phyloP scores from a whole-genome alignment of 2,797 vertebrate genomes.

The Luscinia luscinia region DNA sequence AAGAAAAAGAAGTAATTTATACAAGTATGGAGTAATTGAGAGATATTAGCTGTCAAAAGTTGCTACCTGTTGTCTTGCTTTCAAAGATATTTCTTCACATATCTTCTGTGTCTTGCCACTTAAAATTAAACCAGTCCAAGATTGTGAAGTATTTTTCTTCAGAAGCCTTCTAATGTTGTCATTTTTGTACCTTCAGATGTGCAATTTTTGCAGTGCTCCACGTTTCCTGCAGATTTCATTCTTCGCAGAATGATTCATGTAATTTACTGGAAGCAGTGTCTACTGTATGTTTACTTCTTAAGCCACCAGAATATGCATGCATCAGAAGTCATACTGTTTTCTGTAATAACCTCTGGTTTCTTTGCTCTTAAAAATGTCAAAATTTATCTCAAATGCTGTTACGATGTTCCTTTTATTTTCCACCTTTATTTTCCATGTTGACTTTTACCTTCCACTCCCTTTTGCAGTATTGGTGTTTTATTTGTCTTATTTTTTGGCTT shows the following conservation, averaged over 20 bases:
- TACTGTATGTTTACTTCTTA: background rate
- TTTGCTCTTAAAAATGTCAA: background rate
- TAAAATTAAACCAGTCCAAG: slow-evolving; percentile 47
- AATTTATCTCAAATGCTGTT: slow-evolving; percentile 8
- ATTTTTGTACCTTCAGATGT: slow-evolving; percentile 53
- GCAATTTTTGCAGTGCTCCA: background rate
- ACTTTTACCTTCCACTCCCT: background rate
- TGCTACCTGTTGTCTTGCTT: slow-evolving; percentile 17
- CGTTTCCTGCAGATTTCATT: slow-evolving; percentile 45
- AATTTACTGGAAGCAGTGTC: slow-evolving; percentile 8
- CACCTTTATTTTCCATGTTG: slow-evolving; percentile 2
- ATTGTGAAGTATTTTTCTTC: slow-evolving; percentile 44
- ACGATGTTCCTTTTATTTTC: background rate
- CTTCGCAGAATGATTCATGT: slow-evolving; percentile 12
- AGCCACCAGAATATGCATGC: background rate
- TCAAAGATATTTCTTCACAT: slow-evolving; percentile 22
- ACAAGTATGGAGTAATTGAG: background rate
- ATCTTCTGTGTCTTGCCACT: slow-evolving; percentile 38
- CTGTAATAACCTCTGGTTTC: background rate
- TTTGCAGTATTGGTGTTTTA: background rate
- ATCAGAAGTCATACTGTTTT: background rate
- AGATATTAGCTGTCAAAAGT: background rate
- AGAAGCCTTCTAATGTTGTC: slow-evolving; percentile 54
- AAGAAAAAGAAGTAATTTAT: background rate
- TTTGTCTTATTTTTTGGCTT: background rate